Conservation (phyloP, 1,140 invertebrate species). For the Mizuhopecten yessoensis region DNA sequence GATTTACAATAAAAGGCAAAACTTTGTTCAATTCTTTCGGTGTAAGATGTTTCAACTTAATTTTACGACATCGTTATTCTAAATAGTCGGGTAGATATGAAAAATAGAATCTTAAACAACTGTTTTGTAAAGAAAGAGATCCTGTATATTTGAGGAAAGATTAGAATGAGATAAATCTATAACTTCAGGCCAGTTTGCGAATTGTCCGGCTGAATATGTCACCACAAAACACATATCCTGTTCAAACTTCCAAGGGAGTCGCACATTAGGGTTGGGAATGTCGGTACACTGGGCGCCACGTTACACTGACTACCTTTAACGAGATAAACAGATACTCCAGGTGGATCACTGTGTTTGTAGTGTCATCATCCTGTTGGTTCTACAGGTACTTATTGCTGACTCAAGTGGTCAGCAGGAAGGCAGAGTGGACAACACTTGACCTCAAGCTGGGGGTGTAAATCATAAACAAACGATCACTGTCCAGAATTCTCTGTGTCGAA, state of each 20-base stretch:
- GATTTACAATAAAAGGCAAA: too few species aligned
- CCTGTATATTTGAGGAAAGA: too few species aligned
- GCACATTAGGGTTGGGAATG: neutral
- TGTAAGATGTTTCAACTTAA: too few species aligned
- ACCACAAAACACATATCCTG: constrained; percentile 38
- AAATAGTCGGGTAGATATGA: too few species aligned
- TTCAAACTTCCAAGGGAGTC: neutral
- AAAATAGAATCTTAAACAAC: too few species aligned
- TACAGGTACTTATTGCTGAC: constrained; percentile 32
- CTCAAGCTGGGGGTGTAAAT: neutral
- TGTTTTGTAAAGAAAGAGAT: too few species aligned
- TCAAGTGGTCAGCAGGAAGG: constrained; percentile 11
- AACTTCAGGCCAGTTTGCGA: too few species aligned
- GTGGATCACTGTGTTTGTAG: neutral
- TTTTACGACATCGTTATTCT: too few species aligned
- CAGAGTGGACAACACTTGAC: constrained; percentile 17
- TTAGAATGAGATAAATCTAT: too few species aligned
- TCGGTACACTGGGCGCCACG: neutral
- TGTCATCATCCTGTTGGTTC: neutral
- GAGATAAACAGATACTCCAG: neutral
- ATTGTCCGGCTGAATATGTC: neutral
- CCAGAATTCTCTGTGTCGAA: neutral
- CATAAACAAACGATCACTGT: neutral
- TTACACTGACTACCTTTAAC: neutral
- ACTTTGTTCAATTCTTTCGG: too few species aligned